Percentiles rank a stretch among this genome's conserved stretches.
phyloP scores from a whole-genome alignment of 2,797 vertebrate genomes.

The Rachycentron canadum region DNA sequence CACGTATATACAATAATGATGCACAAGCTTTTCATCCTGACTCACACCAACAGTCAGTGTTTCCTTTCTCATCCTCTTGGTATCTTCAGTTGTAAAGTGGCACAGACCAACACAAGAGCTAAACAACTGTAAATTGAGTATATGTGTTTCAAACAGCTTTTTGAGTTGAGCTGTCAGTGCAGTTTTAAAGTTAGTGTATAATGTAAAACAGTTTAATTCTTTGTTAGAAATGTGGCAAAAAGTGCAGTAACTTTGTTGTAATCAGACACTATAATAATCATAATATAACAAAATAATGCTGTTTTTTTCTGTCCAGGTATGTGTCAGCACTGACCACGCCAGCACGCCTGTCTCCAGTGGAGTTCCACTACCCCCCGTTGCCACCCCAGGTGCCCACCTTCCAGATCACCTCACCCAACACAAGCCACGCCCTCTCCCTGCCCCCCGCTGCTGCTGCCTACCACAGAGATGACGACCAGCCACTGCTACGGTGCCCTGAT shows the following conservation, averaged over 20 bases:
- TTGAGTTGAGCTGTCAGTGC: not conserved
- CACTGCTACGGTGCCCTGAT: slow-evolving; percentile 90
- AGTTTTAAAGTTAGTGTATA: not conserved
- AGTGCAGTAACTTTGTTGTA: not conserved
- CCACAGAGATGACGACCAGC: slow-evolving; percentile 93
- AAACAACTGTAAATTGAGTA: not conserved
- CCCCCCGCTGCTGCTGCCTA: slow-evolving; percentile 90
- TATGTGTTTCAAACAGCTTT: not conserved
- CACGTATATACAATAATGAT: not conserved
- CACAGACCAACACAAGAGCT: not conserved
- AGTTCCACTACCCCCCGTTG: slow-evolving; percentile 94
- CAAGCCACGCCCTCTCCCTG: slow-evolving; percentile 92
- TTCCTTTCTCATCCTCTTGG: not conserved
- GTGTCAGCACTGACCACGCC: slow-evolving; percentile 98
- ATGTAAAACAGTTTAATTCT: not conserved
- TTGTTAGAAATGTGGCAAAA: not conserved
- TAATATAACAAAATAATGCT: too few species aligned
- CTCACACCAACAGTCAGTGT: not conserved
- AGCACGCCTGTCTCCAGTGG: slow-evolving; percentile 95
- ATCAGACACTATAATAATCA: not conserved
- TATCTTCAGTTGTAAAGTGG: not conserved
- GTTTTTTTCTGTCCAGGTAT: slow-evolving; percentile 85
- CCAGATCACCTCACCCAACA: slow-evolving; percentile 96
- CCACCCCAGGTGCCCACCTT: slow-evolving; percentile 95
- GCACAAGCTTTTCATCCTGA: not conserved